phyloP scores from a whole-genome alignment of 1,140 invertebrate genomes.

The Bradysia coprophila region DNA sequence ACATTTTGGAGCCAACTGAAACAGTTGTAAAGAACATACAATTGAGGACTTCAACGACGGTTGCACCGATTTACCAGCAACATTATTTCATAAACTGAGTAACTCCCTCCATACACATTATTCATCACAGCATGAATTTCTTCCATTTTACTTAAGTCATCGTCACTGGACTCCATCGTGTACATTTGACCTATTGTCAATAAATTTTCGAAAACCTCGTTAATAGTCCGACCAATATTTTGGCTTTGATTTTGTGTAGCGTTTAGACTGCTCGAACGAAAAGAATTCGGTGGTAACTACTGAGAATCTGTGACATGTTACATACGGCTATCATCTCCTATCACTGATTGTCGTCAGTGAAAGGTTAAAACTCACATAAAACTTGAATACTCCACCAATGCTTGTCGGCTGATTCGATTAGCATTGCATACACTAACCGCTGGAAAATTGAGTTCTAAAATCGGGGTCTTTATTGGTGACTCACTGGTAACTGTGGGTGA shows the following conservation, averaged over 20 bases:
- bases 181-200: background rate
- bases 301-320: background rate
- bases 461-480: background rate
- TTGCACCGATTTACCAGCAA: background rate
- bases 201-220: background rate
- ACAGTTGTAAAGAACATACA: background rate
- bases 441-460: background rate
- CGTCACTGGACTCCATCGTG: background rate
- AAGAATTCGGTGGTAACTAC: background rate
- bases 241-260: background rate
- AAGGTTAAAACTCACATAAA: background rate
- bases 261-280: background rate
- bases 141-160: background rate
- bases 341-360: too few relatives aligned
- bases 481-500: background rate
- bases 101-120: background rate
- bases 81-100: background rate
- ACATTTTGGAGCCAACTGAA: background rate
- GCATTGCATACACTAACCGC: background rate
- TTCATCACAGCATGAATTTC: background rate
- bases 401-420: background rate
- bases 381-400: background rate
- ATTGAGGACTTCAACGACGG: background rate
- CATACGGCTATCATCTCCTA: too few relatives aligned
- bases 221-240: background rate